A percentile compares a stretch with the other conserved stretches of the same genome.
Conservation (phyloP, 92 coral and sea anemone species). For the Heliopora coerulea region DNA sequence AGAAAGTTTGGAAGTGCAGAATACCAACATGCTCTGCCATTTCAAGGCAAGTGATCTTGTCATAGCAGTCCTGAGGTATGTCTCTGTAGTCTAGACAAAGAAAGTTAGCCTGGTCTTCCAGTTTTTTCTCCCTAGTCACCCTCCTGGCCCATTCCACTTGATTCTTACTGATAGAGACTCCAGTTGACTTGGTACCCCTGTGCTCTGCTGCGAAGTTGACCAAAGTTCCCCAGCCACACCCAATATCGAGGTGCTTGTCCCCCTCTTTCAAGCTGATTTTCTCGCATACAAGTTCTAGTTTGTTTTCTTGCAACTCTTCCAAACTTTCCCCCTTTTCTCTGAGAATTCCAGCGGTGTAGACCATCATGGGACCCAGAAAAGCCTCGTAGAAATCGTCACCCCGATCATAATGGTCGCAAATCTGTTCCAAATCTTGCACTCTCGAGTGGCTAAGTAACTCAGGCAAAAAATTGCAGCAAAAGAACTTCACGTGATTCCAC, state of each 20-base stretch:
- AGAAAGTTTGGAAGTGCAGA: conserved; percentile 83
- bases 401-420: conserved; percentile 96
- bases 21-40: conserved; percentile 99
- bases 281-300: conserved; percentile 77
- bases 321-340: conserved; percentile 65
- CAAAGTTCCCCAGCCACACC: conserved; percentile 99
- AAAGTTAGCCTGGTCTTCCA: conserved; percentile 60
- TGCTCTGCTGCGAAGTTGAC: conserved; percentile 91
- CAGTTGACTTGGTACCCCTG: conserved; percentile 75
- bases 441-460: conserved; percentile 88
- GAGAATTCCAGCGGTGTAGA: conserved; percentile 87
- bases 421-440: conserved; percentile 90
- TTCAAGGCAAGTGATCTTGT: conserved; percentile 97
- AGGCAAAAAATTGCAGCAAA: conserved; percentile 76
- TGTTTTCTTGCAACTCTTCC: conserved; percentile 84
- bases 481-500: conserved; percentile 76
- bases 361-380: conserved; percentile 90
- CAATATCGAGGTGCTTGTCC: conserved; percentile 86
- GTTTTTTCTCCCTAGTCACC: conserved; percentile 58
- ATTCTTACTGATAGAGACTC: conserved; percentile 83
- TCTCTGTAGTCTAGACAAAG: conserved; percentile 93
- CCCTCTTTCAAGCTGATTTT: conserved; percentile 82
- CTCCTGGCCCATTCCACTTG: conserved; percentile 82
- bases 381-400: conserved; percentile 96
- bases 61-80: conserved; percentile 67